Conservation (phyloP, 2,113 vertebrate genomes). For the Petaurus breviceps region DNA sequence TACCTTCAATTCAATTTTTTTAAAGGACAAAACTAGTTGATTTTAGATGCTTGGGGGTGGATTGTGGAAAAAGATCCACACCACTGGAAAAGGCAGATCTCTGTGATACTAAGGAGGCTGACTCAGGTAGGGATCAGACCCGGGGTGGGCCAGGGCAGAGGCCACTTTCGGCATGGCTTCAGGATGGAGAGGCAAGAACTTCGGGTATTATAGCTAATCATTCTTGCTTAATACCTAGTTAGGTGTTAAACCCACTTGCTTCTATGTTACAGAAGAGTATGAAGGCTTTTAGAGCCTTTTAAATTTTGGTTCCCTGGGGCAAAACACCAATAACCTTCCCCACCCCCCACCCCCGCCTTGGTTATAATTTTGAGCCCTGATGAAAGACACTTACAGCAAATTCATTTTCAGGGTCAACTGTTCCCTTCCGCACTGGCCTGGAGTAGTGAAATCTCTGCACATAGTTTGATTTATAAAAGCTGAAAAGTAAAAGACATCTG, state of each 20-base stretch:
- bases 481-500: conserved; percentile 76
- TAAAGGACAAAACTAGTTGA: not conserved
- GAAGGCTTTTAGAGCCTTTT: not conserved
- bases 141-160: not conserved
- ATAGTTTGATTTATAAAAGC: conserved; percentile 98
- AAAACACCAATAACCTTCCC: not conserved
- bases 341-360: not conserved
- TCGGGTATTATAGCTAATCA: not conserved
- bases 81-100: not conserved
- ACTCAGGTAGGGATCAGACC: not conserved
- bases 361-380: not conserved
- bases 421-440: conserved; percentile 93
- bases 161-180: not conserved
- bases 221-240: not conserved
- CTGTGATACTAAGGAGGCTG: not conserved
- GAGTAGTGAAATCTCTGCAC: conserved; percentile 98
- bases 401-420: conserved; percentile 96
- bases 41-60: not conserved
- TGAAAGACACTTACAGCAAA: conserved; percentile 91
- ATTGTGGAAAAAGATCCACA: not conserved
- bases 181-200: not conserved
- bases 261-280: not conserved
- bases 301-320: not conserved
- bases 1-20: not conserved
- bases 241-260: not conserved